Evolutionary conservation across 2,113 vertebrate genomes (phyloP), one percentile per base, ranked within the genome.

Genomic region (Cephalopholis sonnerati): DNA sequence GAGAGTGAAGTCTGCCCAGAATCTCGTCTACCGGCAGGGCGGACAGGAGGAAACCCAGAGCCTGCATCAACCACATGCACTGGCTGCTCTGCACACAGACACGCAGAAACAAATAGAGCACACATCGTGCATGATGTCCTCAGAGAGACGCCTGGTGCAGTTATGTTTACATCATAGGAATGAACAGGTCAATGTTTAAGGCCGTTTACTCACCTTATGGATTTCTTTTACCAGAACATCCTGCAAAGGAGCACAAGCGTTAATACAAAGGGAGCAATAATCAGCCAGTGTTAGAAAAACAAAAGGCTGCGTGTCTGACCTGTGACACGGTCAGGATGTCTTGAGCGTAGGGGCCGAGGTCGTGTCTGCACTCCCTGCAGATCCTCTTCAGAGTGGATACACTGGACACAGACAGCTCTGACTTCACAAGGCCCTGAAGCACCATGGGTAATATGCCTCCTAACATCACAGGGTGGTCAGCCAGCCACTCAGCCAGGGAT

Each of bases 21-120:
- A 99, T 97, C 92, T 99, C 96, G 20, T 98, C 97, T 58, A 95
- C 95, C 17, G 98, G 97, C 85, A 99, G 93, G 0, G 97, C 96
- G 20, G 98, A 99, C 77, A 99, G 96, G 90, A 99, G 96, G 95
- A 97, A 99, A 80, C 98, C 98, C 91, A 99, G 93, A 7, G 97
- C 98, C 95, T 99, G 98, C 98, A 99, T 99, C 89, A 99, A 92
- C 98, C 98, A 99, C 97, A 98, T 97, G 90, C 98, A 98, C 93
- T 99, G 98, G 93, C 98, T 98, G 9, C 97, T 98, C 98, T 99
- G 95, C 81, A 80, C 65, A 82, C 70, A 81, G 22, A 80, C 51
- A 55, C 73, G 54, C 70, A 79, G 8, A 63, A 5, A 77, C 73
- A 57, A 54, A 68, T 61, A 81, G 46, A 77, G 8, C 22, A 59